Evolutionary conservation across 2,113 vertebrate genomes (phyloP).

Genomic region (Strix uralensis): DNA sequence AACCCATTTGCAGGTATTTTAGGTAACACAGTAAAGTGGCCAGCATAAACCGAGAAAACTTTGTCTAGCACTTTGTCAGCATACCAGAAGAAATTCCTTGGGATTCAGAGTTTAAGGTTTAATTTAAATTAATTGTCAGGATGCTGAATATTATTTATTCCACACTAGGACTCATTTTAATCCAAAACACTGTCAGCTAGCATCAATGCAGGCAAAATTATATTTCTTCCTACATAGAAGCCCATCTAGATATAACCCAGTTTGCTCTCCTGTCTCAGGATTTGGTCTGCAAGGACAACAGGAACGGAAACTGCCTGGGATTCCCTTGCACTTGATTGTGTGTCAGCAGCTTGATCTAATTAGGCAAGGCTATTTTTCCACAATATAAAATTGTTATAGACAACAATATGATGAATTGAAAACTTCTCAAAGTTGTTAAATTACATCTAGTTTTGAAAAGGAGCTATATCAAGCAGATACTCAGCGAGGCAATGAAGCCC

Average conservation of each 20-base stretch:
- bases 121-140: not conserved
- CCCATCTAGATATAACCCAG: not conserved
- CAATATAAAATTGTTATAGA: not conserved
- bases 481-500: not conserved
- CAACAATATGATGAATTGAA: not conserved
- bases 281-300: not conserved
- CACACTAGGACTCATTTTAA: not conserved
- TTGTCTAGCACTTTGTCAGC: not conserved
- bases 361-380: not conserved
- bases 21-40: not conserved
- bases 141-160: conserved; percentile 18
- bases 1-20: not conserved
- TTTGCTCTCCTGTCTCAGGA: not conserved
- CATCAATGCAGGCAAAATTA: not conserved
- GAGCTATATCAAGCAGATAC: not conserved
- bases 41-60: not conserved
- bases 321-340: not conserved
- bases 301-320: not conserved
- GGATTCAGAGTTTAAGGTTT: not conserved
- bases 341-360: not conserved
- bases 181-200: not conserved
- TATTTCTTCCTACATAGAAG: not conserved
- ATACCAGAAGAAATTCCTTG: not conserved
- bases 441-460: not conserved
- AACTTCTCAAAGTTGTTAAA: not conserved